These are phyloP conservation scores for Mandrillus leucophaeus DNA, from an alignment of 2,113 vertebrate species.

Conservation along the genomic window DNA sequence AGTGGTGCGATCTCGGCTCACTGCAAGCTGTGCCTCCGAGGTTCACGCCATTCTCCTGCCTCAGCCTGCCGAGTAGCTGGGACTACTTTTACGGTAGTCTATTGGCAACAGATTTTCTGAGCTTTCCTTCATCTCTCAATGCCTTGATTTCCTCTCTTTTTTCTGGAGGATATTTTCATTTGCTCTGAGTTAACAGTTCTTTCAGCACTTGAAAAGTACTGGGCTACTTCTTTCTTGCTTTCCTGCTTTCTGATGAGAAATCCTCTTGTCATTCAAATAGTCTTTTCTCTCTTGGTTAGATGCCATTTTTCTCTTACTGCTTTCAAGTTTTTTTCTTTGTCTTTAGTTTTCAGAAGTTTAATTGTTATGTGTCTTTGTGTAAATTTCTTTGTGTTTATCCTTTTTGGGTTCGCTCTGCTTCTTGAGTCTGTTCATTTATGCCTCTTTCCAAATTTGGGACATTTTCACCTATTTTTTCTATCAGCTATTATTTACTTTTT, in stretches of 20 bases:
- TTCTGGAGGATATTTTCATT: not conserved
- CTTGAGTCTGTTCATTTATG: not conserved
- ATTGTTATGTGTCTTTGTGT: not conserved
- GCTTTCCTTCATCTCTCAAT: not conserved
- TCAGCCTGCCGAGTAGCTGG: too few species aligned
- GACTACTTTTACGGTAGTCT: not conserved
- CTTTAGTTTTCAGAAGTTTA: conserved; percentile 33
- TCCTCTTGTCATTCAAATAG: not conserved
- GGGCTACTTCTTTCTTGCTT: not conserved
- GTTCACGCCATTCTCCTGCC: too few species aligned
- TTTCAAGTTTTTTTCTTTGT: conserved; percentile 4
- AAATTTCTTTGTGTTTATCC: not conserved
- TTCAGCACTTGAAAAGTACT: not conserved
- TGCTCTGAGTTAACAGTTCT: not conserved
- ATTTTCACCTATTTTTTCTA: not conserved
- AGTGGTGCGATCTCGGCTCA: too few species aligned
- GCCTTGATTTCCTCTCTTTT: not conserved
- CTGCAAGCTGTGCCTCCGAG: too few species aligned
- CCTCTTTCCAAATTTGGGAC: not conserved
- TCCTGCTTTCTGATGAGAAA: conserved; percentile 2
- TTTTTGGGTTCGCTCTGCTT: not conserved
- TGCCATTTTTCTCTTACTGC: not conserved
- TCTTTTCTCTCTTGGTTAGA: not conserved
- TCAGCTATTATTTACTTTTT: not conserved
- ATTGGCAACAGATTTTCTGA: not conserved